These are phyloP conservation scores for Drosophila pachea DNA, from an alignment of 1,140 invertebrate species.

Conservation along the genomic window DNA sequence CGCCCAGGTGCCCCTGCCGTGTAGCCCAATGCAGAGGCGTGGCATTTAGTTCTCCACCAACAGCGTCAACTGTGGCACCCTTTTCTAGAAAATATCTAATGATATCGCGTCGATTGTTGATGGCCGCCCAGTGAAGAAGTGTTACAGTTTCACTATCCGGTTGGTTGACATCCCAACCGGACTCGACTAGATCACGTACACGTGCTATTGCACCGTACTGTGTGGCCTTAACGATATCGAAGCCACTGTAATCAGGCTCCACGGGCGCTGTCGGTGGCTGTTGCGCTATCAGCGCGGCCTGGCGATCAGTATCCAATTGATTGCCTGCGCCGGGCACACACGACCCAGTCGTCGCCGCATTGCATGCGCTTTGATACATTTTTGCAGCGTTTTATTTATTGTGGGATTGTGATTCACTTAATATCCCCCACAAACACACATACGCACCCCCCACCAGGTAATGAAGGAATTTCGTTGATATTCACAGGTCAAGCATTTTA, in stretches of 20 bases:
- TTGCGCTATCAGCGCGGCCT: slow-evolving; percentile 80
- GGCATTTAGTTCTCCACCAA: slow-evolving; percentile 96
- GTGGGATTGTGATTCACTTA: slow-evolving; percentile 68
- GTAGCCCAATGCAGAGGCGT: slow-evolving; percentile 99
- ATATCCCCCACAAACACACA: slow-evolving; percentile 54
- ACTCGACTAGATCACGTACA: slow-evolving; percentile 91
- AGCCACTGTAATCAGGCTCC: slow-evolving; percentile 88
- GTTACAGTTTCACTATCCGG: slow-evolving; percentile 95
- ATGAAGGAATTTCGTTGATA: slow-evolving; percentile 37
- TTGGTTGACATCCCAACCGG: slow-evolving; percentile 93
- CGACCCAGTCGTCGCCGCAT: slow-evolving; percentile 81
- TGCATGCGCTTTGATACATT: slow-evolving; percentile 85
- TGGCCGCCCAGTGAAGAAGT: slow-evolving; percentile 98
- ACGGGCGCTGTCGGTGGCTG: slow-evolving; percentile 81
- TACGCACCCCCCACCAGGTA: slow-evolving; percentile 63
- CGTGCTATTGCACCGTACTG: slow-evolving; percentile 93
- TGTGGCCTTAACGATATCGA: slow-evolving; percentile 96
- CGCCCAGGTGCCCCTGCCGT: slow-evolving; percentile 94
- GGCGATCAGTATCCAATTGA: slow-evolving; percentile 80
- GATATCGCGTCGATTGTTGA: slow-evolving; percentile 97
- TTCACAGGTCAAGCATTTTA: slow-evolving; percentile 61
- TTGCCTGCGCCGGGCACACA: slow-evolving; percentile 79
- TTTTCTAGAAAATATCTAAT: slow-evolving; percentile 92
- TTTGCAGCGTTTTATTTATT: slow-evolving; percentile 44
- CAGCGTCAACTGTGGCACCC: slow-evolving; percentile 93